phyloP scores from a whole-genome alignment of 2,888 invertebrate genomes.

The Scrobipalpa atriplicella region DNA sequence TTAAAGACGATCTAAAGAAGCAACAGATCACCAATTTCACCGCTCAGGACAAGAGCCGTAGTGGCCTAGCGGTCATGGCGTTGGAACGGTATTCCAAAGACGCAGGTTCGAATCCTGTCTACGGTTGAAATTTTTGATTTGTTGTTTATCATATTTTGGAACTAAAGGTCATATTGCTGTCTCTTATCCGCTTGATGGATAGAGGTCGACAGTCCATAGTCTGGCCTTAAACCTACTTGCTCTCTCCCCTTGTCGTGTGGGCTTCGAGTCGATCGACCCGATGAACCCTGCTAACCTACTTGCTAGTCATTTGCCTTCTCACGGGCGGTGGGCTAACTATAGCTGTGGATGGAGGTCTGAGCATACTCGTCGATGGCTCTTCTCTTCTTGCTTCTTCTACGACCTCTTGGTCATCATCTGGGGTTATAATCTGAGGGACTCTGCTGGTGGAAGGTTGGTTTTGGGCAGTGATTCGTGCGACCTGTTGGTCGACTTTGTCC shows the following conservation, averaged over 20 bases:
- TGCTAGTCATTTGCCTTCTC: constrained; percentile 51
- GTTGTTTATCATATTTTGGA: not conserved
- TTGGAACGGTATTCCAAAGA: no score
- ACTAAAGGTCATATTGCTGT: not conserved
- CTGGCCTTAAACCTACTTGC: constrained; percentile 28
- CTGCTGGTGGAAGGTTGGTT: constrained; percentile 32
- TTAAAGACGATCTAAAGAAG: no score
- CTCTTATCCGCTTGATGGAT: not conserved
- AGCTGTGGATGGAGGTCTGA: constrained; percentile 55
- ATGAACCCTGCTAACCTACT: no score
- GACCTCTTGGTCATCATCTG: constrained; percentile 35
- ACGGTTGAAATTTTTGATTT: no score
- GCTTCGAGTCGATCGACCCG: no score
- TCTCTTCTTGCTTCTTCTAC: constrained; percentile 21
- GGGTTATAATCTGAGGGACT: constrained; percentile 50
- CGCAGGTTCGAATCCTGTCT: no score
- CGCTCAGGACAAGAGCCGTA: no score
- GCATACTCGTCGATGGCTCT: constrained; percentile 38
- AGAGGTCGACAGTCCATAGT: not conserved
- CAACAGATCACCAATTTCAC: no score
- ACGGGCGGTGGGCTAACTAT: constrained; percentile 63
- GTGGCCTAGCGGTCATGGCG: no score
- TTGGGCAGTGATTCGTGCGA: constrained; percentile 66
- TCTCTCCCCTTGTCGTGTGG: no score
- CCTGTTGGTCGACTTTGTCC: constrained; percentile 66